These are phyloP conservation scores for Cebus imitator DNA, from an alignment of 2,113 vertebrate genomes.

Conservation along the genomic window DNA sequence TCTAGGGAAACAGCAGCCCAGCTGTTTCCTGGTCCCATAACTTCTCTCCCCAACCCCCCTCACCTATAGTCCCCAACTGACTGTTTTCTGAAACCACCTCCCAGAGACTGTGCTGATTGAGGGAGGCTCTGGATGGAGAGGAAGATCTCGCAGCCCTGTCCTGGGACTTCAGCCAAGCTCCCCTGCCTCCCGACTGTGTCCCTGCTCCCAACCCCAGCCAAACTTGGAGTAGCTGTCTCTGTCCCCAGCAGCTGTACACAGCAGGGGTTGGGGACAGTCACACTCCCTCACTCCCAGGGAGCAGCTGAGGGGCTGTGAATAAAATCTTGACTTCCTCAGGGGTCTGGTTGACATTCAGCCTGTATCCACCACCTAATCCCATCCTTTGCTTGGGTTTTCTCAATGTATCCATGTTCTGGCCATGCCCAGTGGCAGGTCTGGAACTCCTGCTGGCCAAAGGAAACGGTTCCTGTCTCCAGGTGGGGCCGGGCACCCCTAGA, in stretches of 20 bases:
- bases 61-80: neutral
- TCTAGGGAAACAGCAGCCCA: slow-evolving; percentile 37
- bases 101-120: neutral
- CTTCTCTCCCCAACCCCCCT: neutral
- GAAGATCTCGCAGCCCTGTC: neutral
- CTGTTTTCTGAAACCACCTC: neutral
- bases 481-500: neutral
- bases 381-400: neutral
- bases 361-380: neutral
- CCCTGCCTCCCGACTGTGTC: neutral
- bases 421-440: neutral
- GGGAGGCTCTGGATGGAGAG: neutral
- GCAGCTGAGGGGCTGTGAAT: slow-evolving; percentile 5
- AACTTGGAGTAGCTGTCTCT: neutral
- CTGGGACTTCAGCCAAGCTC: slow-evolving; percentile 37
- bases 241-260: slow-evolving; percentile 58
- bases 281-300: neutral
- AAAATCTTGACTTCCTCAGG: neutral
- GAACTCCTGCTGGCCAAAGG: neutral
- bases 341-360: neutral
- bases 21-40: slow-evolving; percentile 60
- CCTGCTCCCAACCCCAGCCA: neutral
- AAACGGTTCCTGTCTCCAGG: too few species aligned
- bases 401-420: neutral
- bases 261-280: slow-evolving; percentile 10